Base-by-base conservation (phyloP, 1,140 invertebrate species). In the Batillaria attramentaria region DNA sequence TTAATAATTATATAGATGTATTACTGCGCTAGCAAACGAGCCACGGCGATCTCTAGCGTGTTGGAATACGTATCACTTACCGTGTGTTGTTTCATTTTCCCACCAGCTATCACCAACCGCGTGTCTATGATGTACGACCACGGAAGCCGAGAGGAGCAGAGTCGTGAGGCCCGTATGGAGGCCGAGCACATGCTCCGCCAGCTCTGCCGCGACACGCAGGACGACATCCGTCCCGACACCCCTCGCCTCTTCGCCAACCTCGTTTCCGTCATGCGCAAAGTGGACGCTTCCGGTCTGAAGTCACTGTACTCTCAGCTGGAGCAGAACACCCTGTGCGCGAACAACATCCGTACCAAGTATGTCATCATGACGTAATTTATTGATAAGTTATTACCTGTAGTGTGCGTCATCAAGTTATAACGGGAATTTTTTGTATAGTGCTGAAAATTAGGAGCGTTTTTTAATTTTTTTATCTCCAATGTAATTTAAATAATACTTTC, bases 161-260 rank as follows among this genome's bases (percentile, higher is more conserved):
- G 35, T 2, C 68, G 41, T 33, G 46, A 70, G 5, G 72, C 73
- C n/a, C 65, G 24, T 16, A 50, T 77, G 16, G 79, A 84, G 1
- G 79, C 85, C 4, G 78, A 83, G 76, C 73, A 77, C 18, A 83
- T 83, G 62, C 77, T 90, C 50, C 84, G 77, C 31, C 80, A 84
- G 31, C 76, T 87, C 31, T 87, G 86, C 37, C n/a, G 20, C 8
- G 50, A 41, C 20, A 84, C 86, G 3, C 70, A 37, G 3, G 41
- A 81, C 18, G 83, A 80, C 41, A 72, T 87, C 24, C 77, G 81
- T 13, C 79, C 82, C 31, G 87, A 92, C 37, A 88, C 90, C 33
- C 91, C 92, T 10, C 72, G 81, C 18, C 79, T 91, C 28, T 92
- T 93, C 81, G 83, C 87, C 41, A 84, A 89, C 13, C 79, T 90